Evolutionary conservation across 1,140 invertebrate genomes (phyloP), one percentile per base, ranked within the genome.

Genomic region (Caenorhabditis inopinata): DNA sequence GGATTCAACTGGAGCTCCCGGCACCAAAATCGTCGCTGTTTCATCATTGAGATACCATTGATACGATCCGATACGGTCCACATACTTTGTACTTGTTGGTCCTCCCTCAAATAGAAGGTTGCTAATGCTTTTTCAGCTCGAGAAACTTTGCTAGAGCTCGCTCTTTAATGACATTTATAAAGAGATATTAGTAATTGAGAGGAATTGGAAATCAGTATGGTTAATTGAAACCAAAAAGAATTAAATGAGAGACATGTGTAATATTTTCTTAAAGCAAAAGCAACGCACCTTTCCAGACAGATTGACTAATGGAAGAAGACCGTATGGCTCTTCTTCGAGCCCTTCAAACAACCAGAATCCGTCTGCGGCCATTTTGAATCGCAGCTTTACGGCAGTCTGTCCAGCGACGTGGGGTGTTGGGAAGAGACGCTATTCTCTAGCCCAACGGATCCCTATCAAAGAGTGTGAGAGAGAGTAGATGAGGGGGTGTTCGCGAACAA

Each of bases 281-380:
- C 38, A 7, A 35, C 47, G 5, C n/a, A 75, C 74, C 45, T 88
- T 88, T 42, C 62, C 83, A 23, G 77, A 79, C 12, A 88, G 58
- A 82, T 88, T 88, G n/a, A 79, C 74, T 29, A 88, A 62, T 6
- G 87, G 87, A 76, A 88, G 74, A 38, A 88, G 68, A 18, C 87
- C 87, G 74, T 89, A 88, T 0, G 86, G 86, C 32, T 87, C 85
- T 53, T 85, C 85, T 74, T 85, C 84, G 5, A 88, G 76, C 16
- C 87, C 87, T 53, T 88, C 87, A 68, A 88, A 88, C 29, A 88
- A 79, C 87, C 87, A 88, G 74, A 88, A 88, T 46, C 86, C 87
- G 38, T 85, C 85, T 9, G 77, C 78, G 23, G 58, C 35, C 58
- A 68, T 68, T 21, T 68, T 18, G 32, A 38, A 35, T 18, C 35